Evolutionary conservation across 2,888 invertebrate genomes (phyloP).

Genomic region (Carabus problematicus): DNA sequence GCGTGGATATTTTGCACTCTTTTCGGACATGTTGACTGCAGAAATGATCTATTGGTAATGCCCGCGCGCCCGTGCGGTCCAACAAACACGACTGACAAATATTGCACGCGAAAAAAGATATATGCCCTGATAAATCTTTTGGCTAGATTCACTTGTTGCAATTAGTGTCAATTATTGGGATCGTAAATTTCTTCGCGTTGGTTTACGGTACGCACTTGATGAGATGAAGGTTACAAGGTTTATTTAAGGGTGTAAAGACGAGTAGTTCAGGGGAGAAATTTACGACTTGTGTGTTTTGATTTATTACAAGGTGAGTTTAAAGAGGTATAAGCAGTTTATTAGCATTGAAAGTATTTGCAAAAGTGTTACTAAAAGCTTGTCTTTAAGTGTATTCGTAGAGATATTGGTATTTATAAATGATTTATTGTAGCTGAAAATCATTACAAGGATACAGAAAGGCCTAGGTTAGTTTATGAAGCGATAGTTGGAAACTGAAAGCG

Average conservation of each 20-base stretch:
- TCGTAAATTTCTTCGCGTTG: slow-evolving; percentile 54
- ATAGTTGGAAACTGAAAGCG: too few relatives aligned
- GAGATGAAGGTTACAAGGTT: neutral
- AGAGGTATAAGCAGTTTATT: neutral
- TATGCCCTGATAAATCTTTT: slow-evolving; percentile 59
- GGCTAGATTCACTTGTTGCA: slow-evolving; percentile 56
- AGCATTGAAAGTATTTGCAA: neutral
- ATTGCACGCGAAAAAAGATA: slow-evolving; percentile 57
- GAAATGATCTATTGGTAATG: slow-evolving; percentile 58
- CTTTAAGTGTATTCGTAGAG: too few relatives aligned
- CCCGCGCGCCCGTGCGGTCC: slow-evolving; percentile 56
- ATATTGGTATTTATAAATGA: too few relatives aligned
- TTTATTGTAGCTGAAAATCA: too few relatives aligned
- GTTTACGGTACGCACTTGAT: slow-evolving; percentile 33
- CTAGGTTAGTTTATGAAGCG: too few relatives aligned
- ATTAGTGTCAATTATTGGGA: slow-evolving; percentile 57
- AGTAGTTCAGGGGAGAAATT: too few relatives aligned
- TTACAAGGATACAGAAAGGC: too few relatives aligned
- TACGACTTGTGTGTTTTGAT: neutral
- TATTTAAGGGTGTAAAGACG: too few relatives aligned
- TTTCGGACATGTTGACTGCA: slow-evolving; percentile 56
- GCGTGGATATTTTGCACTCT: slow-evolving; percentile 32
- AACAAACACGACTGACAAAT: slow-evolving; percentile 57
- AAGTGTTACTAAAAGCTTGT: neutral
- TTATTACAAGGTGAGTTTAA: neutral